Conservation (phyloP, 92 coral and sea anemone species). For the Epizoanthus ramosus region DNA sequence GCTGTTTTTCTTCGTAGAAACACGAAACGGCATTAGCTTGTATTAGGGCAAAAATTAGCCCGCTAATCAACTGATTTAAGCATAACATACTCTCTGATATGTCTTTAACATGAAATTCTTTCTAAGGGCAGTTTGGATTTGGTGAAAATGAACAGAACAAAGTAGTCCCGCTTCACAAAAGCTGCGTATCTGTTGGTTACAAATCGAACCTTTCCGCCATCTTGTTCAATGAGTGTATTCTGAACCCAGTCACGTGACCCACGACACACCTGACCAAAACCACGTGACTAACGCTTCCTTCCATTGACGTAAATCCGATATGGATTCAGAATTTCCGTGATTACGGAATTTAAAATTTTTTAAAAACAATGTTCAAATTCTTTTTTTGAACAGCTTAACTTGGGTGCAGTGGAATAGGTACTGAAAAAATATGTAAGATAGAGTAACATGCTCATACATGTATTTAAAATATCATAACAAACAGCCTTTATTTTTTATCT, state of each 20-base stretch:
- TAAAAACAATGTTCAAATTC: too few species aligned
- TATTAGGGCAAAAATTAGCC: conserved; percentile 27
- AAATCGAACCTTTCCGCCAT: conserved; percentile 33
- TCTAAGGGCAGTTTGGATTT: neutral
- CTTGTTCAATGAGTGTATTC: neutral
- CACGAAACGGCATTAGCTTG: conserved; percentile 47
- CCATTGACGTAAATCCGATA: too few species aligned
- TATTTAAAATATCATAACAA: too few species aligned
- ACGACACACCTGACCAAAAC: conserved; percentile 18
- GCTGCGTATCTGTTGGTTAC: neutral
- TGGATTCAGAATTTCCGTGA: too few species aligned
- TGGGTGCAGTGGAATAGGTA: too few species aligned
- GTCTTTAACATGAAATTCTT: neutral
- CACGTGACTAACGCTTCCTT: too few species aligned
- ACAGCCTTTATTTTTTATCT: too few species aligned
- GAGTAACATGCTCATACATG: too few species aligned
- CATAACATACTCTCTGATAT: conserved; percentile 33
- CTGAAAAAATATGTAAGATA: too few species aligned
- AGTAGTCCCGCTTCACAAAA: conserved; percentile 7
- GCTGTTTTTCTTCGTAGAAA: conserved; percentile 76
- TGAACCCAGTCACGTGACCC: conserved; percentile 3
- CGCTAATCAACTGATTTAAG: conserved; percentile 13
- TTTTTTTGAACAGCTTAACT: too few species aligned
- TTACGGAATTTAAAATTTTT: too few species aligned
- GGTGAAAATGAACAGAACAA: neutral